phyloP scores from a whole-genome alignment of 2,888 invertebrate genomes.

The Eupithecia inturbata region DNA sequence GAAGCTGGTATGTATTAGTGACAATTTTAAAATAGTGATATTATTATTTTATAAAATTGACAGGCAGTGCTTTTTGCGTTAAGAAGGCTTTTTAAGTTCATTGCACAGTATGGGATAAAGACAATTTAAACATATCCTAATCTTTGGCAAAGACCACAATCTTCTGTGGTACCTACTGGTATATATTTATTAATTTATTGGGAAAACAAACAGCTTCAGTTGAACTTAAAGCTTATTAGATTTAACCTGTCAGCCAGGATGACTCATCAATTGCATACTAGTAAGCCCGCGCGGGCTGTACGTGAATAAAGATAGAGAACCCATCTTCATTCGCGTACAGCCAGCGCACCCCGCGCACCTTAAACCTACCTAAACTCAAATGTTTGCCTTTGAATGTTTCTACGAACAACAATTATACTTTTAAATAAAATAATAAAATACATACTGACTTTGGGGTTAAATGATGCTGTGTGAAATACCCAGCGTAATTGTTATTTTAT shows the following conservation, averaged over 20 bases:
- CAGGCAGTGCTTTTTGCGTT: background rate
- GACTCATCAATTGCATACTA: background rate
- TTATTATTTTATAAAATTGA: background rate
- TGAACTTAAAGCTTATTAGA: background rate
- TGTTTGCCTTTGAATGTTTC: background rate
- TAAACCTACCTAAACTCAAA: background rate
- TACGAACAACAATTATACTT: background rate
- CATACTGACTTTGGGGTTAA: background rate
- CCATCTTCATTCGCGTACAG: too few species aligned
- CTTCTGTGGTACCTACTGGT: background rate
- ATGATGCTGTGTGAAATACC: background rate
- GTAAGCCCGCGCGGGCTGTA: too few species aligned
- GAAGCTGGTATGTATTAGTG: constrained; percentile 85
- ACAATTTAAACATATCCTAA: background rate
- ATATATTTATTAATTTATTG: background rate
- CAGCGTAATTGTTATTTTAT: background rate
- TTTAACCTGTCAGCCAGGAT: background rate
- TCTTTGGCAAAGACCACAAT: background rate
- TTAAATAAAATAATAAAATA: background rate
- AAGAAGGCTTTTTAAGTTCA: background rate
- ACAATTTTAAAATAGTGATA: too few species aligned
- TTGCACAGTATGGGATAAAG: background rate
- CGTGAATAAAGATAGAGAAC: too few species aligned
- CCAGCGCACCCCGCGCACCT: too few species aligned
- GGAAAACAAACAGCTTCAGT: background rate